These are phyloP conservation scores for Mormoops blainvillei DNA, from an alignment of 2,113 vertebrate species.

Conservation along the genomic window DNA sequence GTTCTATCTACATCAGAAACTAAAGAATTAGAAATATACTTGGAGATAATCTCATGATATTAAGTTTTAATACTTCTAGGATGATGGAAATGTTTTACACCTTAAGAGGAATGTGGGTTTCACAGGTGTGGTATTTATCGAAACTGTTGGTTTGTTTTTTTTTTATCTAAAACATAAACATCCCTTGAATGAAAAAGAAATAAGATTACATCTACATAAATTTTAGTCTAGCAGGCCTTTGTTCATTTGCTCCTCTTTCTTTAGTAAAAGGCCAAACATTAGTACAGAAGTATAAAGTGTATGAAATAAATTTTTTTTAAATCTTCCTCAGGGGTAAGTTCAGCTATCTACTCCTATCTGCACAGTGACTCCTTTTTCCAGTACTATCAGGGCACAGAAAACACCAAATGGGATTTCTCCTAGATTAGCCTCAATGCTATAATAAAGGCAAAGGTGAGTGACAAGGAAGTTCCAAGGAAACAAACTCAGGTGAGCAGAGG, in stretches of 20 bases:
- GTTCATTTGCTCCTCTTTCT: background rate
- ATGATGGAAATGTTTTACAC: background rate
- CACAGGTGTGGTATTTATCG: background rate
- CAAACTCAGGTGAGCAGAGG: background rate
- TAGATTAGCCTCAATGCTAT: background rate
- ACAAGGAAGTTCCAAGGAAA: background rate
- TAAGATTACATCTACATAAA: background rate
- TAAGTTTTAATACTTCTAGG: background rate
- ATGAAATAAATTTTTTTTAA: background rate
- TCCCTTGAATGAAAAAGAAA: background rate
- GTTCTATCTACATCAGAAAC: background rate
- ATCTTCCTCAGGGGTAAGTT: background rate
- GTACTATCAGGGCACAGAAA: background rate
- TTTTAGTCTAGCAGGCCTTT: background rate
- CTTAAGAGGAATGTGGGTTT: background rate
- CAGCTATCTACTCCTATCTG: background rate
- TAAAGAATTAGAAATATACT: background rate
- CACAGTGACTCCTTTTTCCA: background rate
- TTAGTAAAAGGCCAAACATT: background rate
- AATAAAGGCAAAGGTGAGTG: background rate
- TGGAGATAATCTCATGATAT: background rate
- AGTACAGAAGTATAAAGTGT: background rate
- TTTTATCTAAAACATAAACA: background rate
- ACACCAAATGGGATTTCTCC: background rate
- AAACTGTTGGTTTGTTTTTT: too few species aligned